Percentiles rank a stretch among this genome's conserved stretches.
Conservation (phyloP, 2,888 invertebrate species). For the Isoperla grammatica region DNA sequence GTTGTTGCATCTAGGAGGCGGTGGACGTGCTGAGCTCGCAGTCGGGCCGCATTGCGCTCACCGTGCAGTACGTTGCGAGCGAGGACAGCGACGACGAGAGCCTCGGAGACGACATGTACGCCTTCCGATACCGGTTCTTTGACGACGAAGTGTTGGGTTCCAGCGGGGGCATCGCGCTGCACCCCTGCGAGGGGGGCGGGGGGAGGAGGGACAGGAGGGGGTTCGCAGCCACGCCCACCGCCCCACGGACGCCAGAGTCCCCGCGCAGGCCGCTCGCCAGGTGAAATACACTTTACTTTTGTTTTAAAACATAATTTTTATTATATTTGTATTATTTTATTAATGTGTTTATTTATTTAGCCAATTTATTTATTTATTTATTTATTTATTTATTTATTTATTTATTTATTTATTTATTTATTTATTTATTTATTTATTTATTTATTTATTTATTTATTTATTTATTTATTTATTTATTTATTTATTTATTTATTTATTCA, state of each 20-base stretch:
- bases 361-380: too few relatives aligned
- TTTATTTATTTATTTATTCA: too few relatives aligned
- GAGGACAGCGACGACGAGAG: conserved; percentile 59
- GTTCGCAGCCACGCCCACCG: conserved; percentile 54
- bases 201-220: conserved; percentile 40
- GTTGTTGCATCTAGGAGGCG: conserved; percentile 57
- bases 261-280: conserved; percentile 24
- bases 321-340: too few relatives aligned
- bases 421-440: too few relatives aligned
- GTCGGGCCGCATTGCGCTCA: conserved; percentile 67
- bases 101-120: conserved; percentile 53
- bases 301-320: conserved; percentile 40
- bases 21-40: conserved; percentile 73
- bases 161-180: conserved; percentile 39
- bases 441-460: too few relatives aligned
- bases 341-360: too few relatives aligned
- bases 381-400: too few relatives aligned
- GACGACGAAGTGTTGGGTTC: conserved; percentile 44
- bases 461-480: too few relatives aligned
- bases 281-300: too few relatives aligned
- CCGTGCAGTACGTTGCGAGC: conserved; percentile 66
- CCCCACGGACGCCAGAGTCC: conserved; percentile 54
- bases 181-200: conserved; percentile 32
- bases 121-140: conserved; percentile 48
- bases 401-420: too few relatives aligned